Conservation (phyloP, 2,113 vertebrate genomes). For the Hippoglossus stenolepis region DNA sequence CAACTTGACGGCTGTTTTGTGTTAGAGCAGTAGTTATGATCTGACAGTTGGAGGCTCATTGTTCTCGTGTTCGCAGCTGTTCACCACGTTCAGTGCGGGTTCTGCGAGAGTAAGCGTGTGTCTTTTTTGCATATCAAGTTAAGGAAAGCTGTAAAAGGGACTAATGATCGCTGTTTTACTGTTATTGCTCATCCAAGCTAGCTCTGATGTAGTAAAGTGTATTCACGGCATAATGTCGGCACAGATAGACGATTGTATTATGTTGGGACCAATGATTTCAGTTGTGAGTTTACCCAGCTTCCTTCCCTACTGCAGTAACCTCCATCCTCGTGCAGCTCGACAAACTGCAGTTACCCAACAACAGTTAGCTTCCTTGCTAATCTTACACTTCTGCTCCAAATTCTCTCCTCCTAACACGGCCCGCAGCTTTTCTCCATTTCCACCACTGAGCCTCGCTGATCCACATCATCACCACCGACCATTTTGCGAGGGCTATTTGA, state of each 20-base stretch:
- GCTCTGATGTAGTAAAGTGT: neutral
- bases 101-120: neutral
- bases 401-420: neutral
- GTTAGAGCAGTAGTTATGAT: neutral
- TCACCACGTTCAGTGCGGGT: neutral
- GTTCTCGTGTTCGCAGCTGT: neutral
- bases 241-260: neutral
- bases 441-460: neutral
- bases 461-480: slow-evolving; percentile 6
- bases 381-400: slow-evolving; percentile 1
- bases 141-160: slow-evolving; percentile 21
- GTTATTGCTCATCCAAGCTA: neutral
- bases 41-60: neutral
- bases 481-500: slow-evolving; percentile 39
- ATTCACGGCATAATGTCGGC: neutral
- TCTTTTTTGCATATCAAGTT: neutral
- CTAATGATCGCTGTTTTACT: neutral
- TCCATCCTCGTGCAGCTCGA: slow-evolving; percentile 5
- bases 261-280: too few species aligned
- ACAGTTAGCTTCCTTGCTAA: neutral
- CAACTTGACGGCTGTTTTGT: neutral
- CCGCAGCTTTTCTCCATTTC: slow-evolving; percentile 10
- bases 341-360: neutral
- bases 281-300: slow-evolving; percentile 15
- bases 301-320: slow-evolving; percentile 2